These are phyloP conservation scores for Corythaixoides concolor DNA, from an alignment of 2,113 vertebrate genomes.

Conservation along the genomic window DNA sequence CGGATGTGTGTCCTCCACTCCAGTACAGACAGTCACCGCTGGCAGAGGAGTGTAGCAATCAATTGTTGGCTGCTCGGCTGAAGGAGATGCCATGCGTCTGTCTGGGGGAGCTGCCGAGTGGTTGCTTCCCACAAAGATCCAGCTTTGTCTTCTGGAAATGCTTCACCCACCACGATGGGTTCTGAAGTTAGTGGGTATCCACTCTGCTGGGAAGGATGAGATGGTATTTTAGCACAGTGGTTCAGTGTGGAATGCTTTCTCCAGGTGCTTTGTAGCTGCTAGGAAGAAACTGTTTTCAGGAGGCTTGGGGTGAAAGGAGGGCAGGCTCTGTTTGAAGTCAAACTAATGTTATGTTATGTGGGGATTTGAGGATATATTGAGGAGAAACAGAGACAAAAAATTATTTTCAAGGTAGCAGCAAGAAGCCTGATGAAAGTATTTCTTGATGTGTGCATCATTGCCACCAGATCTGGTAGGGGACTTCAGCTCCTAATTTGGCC, in stretches of 20 bases:
- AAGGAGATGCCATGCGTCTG: neutral
- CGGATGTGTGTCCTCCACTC: neutral
- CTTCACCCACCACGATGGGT: accelerated
- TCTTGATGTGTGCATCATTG: accelerated
- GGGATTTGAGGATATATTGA: neutral
- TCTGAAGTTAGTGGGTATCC: neutral
- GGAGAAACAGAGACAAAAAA: neutral
- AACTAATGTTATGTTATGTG: neutral
- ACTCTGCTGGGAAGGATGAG: neutral
- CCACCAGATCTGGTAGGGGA: neutral
- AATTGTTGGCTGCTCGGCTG: neutral
- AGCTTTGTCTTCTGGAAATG: neutral
- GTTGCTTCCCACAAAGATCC: neutral
- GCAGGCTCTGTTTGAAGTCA: neutral
- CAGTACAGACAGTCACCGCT: no score
- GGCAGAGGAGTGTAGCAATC: neutral
- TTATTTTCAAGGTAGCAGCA: neutral
- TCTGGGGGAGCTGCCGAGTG: neutral
- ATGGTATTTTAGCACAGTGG: neutral
- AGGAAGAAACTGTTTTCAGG: neutral
- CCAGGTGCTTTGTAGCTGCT: neutral
- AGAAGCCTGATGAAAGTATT: neutral
- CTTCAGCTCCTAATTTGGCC: neutral
- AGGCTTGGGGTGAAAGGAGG: neutral
- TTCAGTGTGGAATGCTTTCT: neutral